Conservation (phyloP, 2,888 invertebrate genomes). For the Andrena fulva region DNA sequence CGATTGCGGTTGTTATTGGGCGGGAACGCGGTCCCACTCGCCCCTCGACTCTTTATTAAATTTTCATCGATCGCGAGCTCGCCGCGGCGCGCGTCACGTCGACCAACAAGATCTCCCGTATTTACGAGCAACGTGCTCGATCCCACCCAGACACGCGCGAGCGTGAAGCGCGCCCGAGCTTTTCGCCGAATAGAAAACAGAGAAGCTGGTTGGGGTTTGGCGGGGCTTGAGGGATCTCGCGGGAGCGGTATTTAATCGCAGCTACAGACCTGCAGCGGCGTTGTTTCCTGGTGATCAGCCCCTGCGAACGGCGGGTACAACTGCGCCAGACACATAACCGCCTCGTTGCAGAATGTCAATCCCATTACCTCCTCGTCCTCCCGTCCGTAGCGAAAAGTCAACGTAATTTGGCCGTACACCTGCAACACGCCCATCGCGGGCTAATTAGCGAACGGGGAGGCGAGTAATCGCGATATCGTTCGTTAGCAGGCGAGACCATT, state of each 20-base stretch:
- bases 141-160: background rate
- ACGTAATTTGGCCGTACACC: conserved; percentile 93
- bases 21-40: background rate
- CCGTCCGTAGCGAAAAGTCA: conserved; percentile 98
- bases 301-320: conserved; percentile 90
- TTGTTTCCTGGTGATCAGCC: conserved; percentile 86
- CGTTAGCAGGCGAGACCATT: conserved; percentile 9
- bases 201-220: background rate
- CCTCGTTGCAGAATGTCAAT: conserved; percentile 98
- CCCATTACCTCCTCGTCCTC: conserved; percentile 99
- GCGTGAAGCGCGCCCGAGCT: too few relatives aligned
- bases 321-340: conserved; percentile 96
- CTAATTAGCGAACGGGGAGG: conserved; percentile 24
- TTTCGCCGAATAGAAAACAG: background rate
- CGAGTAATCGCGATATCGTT: conserved; percentile 11
- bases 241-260: conserved; percentile 39
- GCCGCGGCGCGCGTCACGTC: background rate
- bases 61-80: conserved; percentile 41
- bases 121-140: conserved; percentile 14
- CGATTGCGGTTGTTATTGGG: background rate
- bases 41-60: conserved; percentile 34
- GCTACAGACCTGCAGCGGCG: conserved; percentile 90
- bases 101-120: conserved; percentile 19
- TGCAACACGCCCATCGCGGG: conserved; percentile 60
- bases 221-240: background rate